phyloP scores from a whole-genome alignment of 2,113 vertebrate genomes.

The Daboia siamensis region DNA sequence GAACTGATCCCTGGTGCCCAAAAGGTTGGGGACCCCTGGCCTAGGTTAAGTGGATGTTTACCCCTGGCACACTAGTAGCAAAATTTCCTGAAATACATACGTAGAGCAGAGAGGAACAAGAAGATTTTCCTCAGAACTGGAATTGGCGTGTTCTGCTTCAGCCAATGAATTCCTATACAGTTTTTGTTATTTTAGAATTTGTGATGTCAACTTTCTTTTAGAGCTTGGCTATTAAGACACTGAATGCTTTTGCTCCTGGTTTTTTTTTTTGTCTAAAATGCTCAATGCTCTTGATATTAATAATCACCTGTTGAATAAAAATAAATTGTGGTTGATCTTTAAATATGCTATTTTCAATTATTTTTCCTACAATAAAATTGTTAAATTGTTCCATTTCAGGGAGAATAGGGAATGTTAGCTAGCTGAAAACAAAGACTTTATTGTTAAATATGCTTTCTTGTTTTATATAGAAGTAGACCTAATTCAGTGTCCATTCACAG shows the following conservation, averaged over 20 bases:
- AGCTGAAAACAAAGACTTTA: not conserved
- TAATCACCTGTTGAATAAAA: not conserved
- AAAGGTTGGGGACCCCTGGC: too few relatives aligned
- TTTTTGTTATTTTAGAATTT: not conserved
- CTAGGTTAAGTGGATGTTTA: constrained; percentile 10
- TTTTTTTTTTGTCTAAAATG: not conserved
- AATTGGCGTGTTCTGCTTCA: not conserved
- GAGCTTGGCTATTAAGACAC: not conserved
- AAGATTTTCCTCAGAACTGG: not conserved
- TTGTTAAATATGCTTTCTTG: not conserved
- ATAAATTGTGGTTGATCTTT: not conserved
- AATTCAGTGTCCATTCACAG: not conserved
- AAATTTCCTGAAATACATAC: not conserved
- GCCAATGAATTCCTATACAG: not conserved
- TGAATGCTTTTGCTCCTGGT: not conserved
- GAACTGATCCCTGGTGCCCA: too few relatives aligned
- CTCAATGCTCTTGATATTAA: too few relatives aligned
- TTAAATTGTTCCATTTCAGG: not conserved
- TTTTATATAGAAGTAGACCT: not conserved
- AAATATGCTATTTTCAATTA: not conserved
- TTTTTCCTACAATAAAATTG: not conserved
- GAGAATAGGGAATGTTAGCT: not conserved
- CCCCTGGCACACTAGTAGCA: not conserved
- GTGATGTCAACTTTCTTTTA: not conserved
- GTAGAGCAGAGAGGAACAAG: not conserved